These are phyloP conservation scores for Autographa gamma DNA, from an alignment of 2,888 invertebrate species.

Conservation along the genomic window DNA sequence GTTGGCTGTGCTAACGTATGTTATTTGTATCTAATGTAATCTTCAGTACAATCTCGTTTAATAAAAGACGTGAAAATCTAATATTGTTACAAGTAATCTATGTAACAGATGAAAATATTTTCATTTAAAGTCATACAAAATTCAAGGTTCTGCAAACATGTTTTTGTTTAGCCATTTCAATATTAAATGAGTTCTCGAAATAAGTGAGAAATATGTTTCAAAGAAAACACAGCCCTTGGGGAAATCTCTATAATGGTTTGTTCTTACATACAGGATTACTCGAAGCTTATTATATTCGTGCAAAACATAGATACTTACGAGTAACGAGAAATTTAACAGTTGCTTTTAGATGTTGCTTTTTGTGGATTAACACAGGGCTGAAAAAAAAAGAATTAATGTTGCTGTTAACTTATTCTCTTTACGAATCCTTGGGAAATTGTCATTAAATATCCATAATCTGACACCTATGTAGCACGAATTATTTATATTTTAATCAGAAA, in stretches of 20 bases:
- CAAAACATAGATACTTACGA: neutral
- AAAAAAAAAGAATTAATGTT: too few species aligned
- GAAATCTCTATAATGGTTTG: constrained; percentile 42
- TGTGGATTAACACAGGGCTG: neutral
- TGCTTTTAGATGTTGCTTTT: neutral
- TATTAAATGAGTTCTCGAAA: constrained; percentile 4
- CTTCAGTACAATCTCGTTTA: neutral
- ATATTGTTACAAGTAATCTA: neutral
- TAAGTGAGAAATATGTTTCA: constrained; percentile 9
- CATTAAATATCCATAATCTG: too few species aligned
- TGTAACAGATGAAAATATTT: neutral
- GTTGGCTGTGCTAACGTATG: too few species aligned
- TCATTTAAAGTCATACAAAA: neutral
- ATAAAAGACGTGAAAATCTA: neutral
- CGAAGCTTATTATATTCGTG: neutral
- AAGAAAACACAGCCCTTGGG: constrained; percentile 35
- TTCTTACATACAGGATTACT: constrained; percentile 33
- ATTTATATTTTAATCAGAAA: too few species aligned
- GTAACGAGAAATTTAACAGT: neutral
- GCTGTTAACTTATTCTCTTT: too few species aligned
- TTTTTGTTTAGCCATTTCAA: neutral
- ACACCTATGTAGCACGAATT: too few species aligned
- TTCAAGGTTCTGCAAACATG: neutral
- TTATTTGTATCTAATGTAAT: too few species aligned
- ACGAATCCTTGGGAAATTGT: too few species aligned